phyloP scores from a whole-genome alignment of 1,140 invertebrate species.

The Proales similis region DNA sequence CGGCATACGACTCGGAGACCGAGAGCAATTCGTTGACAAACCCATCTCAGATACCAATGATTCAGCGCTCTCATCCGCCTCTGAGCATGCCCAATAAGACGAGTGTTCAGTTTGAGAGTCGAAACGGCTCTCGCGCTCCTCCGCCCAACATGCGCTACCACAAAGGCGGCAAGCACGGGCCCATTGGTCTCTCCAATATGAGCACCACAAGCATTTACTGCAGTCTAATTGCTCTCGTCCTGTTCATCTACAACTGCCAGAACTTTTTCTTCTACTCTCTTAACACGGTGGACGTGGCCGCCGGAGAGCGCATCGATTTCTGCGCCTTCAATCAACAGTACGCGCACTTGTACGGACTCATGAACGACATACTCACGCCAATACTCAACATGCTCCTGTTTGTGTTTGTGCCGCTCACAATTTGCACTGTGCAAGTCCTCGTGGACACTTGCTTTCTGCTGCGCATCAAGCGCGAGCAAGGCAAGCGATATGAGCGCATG shows the following conservation, averaged over 20 bases:
- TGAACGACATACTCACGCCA: background rate
- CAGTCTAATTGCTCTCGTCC: no score
- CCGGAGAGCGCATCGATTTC: constrained; percentile 1
- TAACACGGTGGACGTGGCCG: constrained; percentile 4
- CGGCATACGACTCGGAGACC: no score
- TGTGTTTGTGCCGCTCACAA: background rate
- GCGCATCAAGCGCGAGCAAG: constrained; percentile 20
- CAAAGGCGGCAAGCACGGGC: no score
- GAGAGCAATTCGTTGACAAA: no score
- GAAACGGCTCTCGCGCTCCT: no score
- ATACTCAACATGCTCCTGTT: constrained; percentile 8
- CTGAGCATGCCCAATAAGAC: no score
- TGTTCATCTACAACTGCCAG: constrained; percentile 11
- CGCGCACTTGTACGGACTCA: constrained; percentile 1
- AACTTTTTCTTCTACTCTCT: constrained; percentile 23
- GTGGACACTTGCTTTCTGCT: constrained; percentile 18
- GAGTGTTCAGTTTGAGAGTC: no score
- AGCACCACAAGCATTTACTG: no score
- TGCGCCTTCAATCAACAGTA: constrained; percentile 31
- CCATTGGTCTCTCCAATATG: no score
- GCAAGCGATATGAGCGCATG: constrained; percentile 10
- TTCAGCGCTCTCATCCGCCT: no score
- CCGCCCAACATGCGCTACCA: no score
- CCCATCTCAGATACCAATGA: no score
- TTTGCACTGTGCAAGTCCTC: background rate